Conservation (phyloP, 1,140 invertebrate species). For the Drosophila saltans region DNA sequence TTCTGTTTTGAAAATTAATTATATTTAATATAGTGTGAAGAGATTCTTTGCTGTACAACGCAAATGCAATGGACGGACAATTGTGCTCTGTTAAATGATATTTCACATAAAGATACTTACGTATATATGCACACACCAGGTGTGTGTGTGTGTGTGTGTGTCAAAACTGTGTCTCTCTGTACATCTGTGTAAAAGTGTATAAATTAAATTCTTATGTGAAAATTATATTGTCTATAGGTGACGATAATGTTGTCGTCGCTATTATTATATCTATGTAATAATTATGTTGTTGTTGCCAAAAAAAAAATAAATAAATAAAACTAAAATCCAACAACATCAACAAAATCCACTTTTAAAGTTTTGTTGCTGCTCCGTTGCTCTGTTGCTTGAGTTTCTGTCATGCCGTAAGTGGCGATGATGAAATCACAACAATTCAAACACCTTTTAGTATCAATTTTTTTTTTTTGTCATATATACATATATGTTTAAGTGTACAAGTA, state of each 20-base stretch:
- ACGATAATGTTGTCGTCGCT: slow-evolving; percentile 74
- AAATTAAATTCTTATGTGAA: slow-evolving; percentile 67
- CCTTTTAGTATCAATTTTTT: slow-evolving; percentile 78
- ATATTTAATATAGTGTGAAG: slow-evolving; percentile 44
- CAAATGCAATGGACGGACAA: not conserved
- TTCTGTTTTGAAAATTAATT: slow-evolving; percentile 26
- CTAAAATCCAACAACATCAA: slow-evolving; percentile 50
- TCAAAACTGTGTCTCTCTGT: not conserved
- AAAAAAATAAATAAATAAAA: slow-evolving; percentile 32
- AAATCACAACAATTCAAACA: slow-evolving; percentile 82
- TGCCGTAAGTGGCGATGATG: slow-evolving; percentile 77
- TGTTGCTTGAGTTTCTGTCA: slow-evolving; percentile 75
- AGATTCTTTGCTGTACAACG: slow-evolving; percentile 25
- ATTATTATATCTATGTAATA: slow-evolving; percentile 65
- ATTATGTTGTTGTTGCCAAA: slow-evolving; percentile 74
- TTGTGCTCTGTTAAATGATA: not conserved
- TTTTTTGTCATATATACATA: not conserved
- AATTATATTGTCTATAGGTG: slow-evolving; percentile 80
- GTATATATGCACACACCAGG: not conserved
- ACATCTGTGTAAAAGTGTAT: slow-evolving; percentile 36
- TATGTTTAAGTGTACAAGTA: not conserved
- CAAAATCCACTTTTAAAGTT: slow-evolving; percentile 79
- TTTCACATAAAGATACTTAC: not conserved
- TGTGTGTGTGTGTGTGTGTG: not conserved
- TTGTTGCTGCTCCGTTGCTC: slow-evolving; percentile 38